Percentiles rank a stretch among this genome's conserved stretches.
Conservation (phyloP, 2,888 invertebrate genomes). For the Girardia tigrina region DNA sequence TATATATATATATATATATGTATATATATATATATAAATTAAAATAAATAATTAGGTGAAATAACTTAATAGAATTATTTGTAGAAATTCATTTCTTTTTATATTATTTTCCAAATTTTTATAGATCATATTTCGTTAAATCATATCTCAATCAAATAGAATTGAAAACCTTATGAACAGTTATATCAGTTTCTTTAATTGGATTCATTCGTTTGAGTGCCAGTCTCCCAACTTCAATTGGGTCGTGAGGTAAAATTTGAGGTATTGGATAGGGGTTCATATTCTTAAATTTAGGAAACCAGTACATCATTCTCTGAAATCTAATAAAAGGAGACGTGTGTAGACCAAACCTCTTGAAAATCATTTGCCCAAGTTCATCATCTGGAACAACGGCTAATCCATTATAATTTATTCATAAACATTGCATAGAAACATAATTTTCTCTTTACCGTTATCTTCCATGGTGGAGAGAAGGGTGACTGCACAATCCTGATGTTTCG, state of each 20-base stretch:
- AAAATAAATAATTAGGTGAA: no score
- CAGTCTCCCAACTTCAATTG: conserved; percentile 64
- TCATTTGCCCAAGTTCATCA: conserved; percentile 66
- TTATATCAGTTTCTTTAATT: not conserved
- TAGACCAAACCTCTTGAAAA: conserved; percentile 71
- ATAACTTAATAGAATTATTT: no score
- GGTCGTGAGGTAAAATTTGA: conserved; percentile 62
- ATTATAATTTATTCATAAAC: conserved; percentile 29
- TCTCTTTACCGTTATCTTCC: conserved; percentile 72
- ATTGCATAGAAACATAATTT: conserved; percentile 36
- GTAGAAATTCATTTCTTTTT: no score
- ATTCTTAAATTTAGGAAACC: conserved; percentile 73
- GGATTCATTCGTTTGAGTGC: conserved; percentile 72
- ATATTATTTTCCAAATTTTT: no score
- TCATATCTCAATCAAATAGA: no score
- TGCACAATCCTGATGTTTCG: conserved; percentile 82
- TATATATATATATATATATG: no score
- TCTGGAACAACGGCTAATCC: conserved; percentile 71
- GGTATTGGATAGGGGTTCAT: conserved; percentile 47
- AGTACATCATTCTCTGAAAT: conserved; percentile 55
- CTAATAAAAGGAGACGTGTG: conserved; percentile 55
- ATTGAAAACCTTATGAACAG: not conserved
- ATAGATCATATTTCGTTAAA: no score
- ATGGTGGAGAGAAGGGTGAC: conserved; percentile 80
- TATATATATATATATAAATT: no score